Evolutionary conservation across 2,113 vertebrate species (phyloP), one percentile per base, ranked within the genome.

Genomic region (Corapipo altera): DNA sequence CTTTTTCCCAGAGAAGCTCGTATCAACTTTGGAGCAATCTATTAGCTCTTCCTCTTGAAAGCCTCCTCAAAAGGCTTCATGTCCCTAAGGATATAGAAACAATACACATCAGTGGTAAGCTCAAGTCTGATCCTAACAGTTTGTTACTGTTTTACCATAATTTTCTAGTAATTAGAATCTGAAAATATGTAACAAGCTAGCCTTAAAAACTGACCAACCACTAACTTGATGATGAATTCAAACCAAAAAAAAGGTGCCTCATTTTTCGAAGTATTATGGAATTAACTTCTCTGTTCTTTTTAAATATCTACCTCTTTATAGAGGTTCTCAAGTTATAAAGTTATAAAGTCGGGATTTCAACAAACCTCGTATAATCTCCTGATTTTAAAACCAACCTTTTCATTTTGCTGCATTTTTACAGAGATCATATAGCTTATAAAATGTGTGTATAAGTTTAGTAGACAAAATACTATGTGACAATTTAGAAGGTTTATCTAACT

Each of bases 11-110:
- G 62, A 72, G 67, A 37, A 76, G 58, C 28, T 70, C 9, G 39
- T 21, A 72, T 33, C 39, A 71, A 43, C 58, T 95, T 93, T 91
- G 96, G 95, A 78, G 75, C 4, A 41, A 86, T 64, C 52, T 82
- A 54, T 23, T 88, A 96, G 70, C 72, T 95, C 75, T 94, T 97
- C 82, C 28, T 95, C 88, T 89, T 91, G 70, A 96, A 96, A 54
- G 51, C 48, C 76, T 91, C 95, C 77, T 86, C 41, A 2, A 76
- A 84, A 74, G 69, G 87, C 69, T 77, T 97, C 90, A 97, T 96
- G 88, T 77, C 81, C 95, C 98, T 98, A 85, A 49, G 86, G 87
- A 74, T 74, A 95, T 8, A 80, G 61, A 97, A 90, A 97, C 22
- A 95, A 94, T 73, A 85, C 8, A 88, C 5, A 39, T 98, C 66